These are phyloP conservation scores for Cottus gobio DNA, from an alignment of 2,113 vertebrate species.

Conservation along the genomic window DNA sequence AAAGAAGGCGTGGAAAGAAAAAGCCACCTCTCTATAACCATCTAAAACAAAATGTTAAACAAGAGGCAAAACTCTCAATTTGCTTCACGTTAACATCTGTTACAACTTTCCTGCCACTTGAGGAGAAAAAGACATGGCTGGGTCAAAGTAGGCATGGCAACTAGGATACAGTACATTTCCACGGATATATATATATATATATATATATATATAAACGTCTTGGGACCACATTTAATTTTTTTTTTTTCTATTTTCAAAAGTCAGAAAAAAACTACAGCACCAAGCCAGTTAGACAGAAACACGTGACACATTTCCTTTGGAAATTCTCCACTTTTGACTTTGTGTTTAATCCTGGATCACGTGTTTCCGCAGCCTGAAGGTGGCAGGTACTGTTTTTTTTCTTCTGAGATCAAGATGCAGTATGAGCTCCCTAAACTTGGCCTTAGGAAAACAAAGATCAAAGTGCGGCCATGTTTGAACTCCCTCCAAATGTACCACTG, in stretches of 20 bases:
- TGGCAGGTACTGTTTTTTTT: neutral
- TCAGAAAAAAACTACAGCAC: conserved; percentile 35
- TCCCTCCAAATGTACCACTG: conserved; percentile 38
- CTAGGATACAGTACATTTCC: neutral
- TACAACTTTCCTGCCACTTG: neutral
- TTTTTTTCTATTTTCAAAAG: conserved; percentile 3
- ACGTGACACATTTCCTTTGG: neutral
- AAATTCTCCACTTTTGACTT: neutral
- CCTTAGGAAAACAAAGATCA: conserved; percentile 56
- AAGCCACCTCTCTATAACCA: conserved; percentile 18
- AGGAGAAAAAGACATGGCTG: conserved; percentile 1
- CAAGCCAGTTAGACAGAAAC: conserved; percentile 7
- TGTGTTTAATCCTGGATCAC: conserved; percentile 22
- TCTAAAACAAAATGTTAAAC: conserved; percentile 11
- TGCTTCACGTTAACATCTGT: conserved; percentile 1
- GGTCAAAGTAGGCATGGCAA: neutral
- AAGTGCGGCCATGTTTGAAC: conserved; percentile 42
- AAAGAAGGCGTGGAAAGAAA: neutral
- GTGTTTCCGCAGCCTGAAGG: conserved; percentile 1
- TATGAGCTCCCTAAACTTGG: conserved; percentile 36
- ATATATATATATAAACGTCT: conserved; percentile 4
- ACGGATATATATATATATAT: no score
- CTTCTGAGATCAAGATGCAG: conserved; percentile 18
- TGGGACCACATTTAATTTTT: conserved; percentile 21
- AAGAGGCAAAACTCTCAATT: conserved; percentile 1